These are phyloP conservation scores for Heliconius congener DNA, from an alignment of 1,140 invertebrate genomes.

Conservation along the genomic window DNA sequence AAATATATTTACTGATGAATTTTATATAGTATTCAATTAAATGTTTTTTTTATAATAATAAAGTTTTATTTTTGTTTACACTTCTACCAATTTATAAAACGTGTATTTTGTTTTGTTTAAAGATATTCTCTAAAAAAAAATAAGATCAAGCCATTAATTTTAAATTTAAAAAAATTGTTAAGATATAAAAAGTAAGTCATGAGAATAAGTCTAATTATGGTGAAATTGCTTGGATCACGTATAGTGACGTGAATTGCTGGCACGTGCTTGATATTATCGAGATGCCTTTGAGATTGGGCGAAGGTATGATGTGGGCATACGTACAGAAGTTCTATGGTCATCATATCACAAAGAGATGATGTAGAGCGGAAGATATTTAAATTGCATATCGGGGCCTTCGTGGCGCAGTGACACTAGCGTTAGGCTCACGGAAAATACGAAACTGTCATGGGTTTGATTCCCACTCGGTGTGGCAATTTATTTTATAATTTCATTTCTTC, in stretches of 20 bases:
- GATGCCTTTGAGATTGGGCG: slow-evolving; percentile 50
- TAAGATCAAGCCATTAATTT: no score
- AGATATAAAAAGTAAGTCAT: slow-evolving; percentile 48
- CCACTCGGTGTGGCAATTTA: no score
- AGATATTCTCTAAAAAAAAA: no score
- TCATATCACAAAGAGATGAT: neutral
- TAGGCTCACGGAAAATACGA: no score
- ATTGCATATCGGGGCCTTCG: neutral
- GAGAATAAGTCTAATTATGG: slow-evolving; percentile 75
- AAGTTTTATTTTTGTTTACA: no score
- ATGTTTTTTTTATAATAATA: no score
- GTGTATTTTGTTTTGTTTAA: no score
- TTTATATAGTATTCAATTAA: no score
- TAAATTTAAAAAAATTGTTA: neutral
- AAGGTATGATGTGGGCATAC: slow-evolving; percentile 19
- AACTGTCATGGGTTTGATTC: no score
- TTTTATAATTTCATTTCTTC: no score
- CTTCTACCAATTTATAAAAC: no score
- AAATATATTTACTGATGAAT: neutral
- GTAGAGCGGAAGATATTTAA: neutral
- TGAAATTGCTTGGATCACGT: slow-evolving; percentile 67
- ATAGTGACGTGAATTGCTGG: slow-evolving; percentile 50
- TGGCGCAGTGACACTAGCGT: no score
- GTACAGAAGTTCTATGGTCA: neutral
- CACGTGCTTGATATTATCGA: slow-evolving; percentile 64